phyloP scores from a whole-genome alignment of 2,113 vertebrate species.

The Platysteira castanea region DNA sequence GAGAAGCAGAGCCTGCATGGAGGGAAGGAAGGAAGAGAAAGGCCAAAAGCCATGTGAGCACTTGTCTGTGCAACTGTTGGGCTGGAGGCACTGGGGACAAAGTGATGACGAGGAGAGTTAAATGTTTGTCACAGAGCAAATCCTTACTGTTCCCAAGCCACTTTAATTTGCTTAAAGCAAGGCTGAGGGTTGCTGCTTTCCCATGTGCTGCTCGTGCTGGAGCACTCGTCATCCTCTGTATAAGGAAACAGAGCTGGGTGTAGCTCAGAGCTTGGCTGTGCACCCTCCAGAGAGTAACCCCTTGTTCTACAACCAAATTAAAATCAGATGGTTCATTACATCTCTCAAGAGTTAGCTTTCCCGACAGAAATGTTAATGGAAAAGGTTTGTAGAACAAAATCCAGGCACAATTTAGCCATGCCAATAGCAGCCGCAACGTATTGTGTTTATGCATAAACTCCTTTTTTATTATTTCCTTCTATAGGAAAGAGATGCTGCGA shows the following conservation, averaged over 20 bases:
- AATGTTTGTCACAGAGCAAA: not conserved
- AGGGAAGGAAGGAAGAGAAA: not conserved
- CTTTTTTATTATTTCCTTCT: conserved; percentile 25
- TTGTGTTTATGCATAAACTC: conserved; percentile 16
- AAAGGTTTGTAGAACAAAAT: conserved; percentile 48
- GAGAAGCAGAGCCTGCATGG: not conserved
- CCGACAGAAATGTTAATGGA: conserved; percentile 34
- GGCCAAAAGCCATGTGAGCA: not conserved
- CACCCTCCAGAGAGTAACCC: conserved; percentile 19
- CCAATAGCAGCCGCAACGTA: not conserved
- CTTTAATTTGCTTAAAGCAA: not conserved
- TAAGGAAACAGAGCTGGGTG: conserved; percentile 38
- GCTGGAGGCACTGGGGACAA: not conserved
- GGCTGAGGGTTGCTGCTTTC: conserved; percentile 7
- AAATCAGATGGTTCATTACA: conserved; percentile 59
- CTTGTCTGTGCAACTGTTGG: not conserved
- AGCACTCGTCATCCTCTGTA: not conserved
- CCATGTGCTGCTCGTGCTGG: not conserved
- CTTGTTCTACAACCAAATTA: conserved; percentile 39
- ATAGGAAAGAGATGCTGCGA: not conserved
- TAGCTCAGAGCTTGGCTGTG: not conserved
- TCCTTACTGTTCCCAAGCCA: not conserved
- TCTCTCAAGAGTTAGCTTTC: conserved; percentile 19
- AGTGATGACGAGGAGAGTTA: not conserved
- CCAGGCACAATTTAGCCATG: conserved; percentile 24